A percentile compares a stretch with the other conserved stretches of the same genome.
Evolutionary conservation across 2,797 vertebrate genomes (phyloP).

Genomic region (Thalassophryne amazonica): DNA sequence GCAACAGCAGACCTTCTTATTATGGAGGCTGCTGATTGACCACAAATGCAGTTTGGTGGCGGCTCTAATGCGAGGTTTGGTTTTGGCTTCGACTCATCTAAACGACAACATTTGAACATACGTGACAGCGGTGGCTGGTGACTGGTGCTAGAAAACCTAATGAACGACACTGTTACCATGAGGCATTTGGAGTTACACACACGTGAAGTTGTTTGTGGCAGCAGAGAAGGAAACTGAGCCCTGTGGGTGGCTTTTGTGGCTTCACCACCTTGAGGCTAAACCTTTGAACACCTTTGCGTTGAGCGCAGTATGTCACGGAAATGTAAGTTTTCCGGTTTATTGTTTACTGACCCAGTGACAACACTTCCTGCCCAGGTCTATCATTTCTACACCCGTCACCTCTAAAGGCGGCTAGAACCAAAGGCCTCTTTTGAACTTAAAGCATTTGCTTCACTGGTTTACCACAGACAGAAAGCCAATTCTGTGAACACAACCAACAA

Average conservation of each 20-base stretch:
- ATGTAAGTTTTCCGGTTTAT: not conserved
- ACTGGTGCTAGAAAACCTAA: too few relatives aligned
- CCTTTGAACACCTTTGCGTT: conserved; percentile 6
- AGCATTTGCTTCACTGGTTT: too few relatives aligned
- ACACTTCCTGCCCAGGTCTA: not conserved
- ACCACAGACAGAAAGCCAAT: too few relatives aligned
- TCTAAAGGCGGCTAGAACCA: not conserved
- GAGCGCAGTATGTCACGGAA: not conserved
- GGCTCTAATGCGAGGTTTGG: too few relatives aligned
- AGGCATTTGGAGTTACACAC: conserved; percentile 19
- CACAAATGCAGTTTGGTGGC: too few relatives aligned
- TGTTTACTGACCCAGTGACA: not conserved
- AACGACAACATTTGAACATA: too few relatives aligned
- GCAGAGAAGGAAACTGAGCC: conserved; percentile 9
- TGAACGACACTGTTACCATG: too few relatives aligned
- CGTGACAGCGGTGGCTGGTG: too few relatives aligned
- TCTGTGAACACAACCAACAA: too few relatives aligned
- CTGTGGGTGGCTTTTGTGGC: conserved; percentile 42
- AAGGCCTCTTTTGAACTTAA: not conserved
- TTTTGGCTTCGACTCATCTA: too few relatives aligned
- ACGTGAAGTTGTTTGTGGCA: conserved; percentile 6
- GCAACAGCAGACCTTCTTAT: too few relatives aligned
- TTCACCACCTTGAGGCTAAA: conserved; percentile 11
- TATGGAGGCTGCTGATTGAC: too few relatives aligned
- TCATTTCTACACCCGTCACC: not conserved